These are phyloP conservation scores for Lasioglossum pauxillum DNA, from an alignment of 2,888 invertebrate genomes.

Conservation along the genomic window DNA sequence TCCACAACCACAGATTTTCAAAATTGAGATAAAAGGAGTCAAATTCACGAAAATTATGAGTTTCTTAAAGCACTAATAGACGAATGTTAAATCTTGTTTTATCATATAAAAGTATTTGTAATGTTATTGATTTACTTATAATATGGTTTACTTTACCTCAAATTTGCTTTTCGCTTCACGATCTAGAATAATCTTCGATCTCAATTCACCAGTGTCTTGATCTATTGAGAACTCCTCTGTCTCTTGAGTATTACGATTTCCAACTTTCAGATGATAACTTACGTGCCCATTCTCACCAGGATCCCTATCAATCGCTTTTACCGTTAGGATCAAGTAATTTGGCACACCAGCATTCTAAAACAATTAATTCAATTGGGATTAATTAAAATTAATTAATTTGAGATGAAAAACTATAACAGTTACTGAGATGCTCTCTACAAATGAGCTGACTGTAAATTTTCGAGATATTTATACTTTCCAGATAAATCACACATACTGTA, in stretches of 20 bases:
- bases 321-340: constrained; percentile 91
- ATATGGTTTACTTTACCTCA: constrained; percentile 84
- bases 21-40: too few relatives aligned
- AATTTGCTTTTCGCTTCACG: constrained; percentile 90
- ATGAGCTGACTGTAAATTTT: too few relatives aligned
- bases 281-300: constrained; percentile 93
- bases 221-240: constrained; percentile 94
- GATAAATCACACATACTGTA: neutral
- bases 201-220: constrained; percentile 91
- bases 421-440: too few relatives aligned
- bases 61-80: too few relatives aligned
- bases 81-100: too few relatives aligned
- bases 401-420: too few relatives aligned
- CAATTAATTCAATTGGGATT: neutral
- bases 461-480: too few relatives aligned
- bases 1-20: too few relatives aligned
- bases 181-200: constrained; percentile 92
- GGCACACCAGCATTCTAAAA: constrained; percentile 89
- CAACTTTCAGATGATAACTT: constrained; percentile 92
- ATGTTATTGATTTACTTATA: too few relatives aligned
- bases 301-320: constrained; percentile 93
- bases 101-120: neutral
- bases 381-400: neutral
- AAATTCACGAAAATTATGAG: too few relatives aligned
- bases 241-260: constrained; percentile 91